These are phyloP conservation scores for Brachionus calyciflorus DNA, from an alignment of 1,140 invertebrate genomes.

Conservation along the genomic window DNA sequence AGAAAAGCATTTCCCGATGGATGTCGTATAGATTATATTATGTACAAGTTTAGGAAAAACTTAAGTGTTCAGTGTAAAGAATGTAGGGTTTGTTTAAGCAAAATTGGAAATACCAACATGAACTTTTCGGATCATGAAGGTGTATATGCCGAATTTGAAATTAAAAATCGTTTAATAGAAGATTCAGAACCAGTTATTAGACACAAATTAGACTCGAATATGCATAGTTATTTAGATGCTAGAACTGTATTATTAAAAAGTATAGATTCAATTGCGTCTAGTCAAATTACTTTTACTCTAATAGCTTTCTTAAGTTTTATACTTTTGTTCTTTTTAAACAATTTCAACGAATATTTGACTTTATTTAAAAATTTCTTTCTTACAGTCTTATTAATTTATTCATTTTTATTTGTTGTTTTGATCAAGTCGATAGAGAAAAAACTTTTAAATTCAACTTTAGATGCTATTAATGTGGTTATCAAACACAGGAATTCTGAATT, in stretches of 20 bases:
- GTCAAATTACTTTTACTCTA: conserved; percentile 8
- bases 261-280: conserved; percentile 4
- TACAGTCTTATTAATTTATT: conserved; percentile 16
- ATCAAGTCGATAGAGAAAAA: conserved; percentile 30
- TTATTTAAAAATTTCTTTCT: conserved; percentile 37
- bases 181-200: background rate
- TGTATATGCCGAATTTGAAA: conserved; percentile 9
- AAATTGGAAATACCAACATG: conserved; percentile 3
- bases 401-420: conserved; percentile 15
- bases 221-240: background rate
- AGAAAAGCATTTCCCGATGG: conserved; percentile 39
- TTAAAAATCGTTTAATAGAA: background rate
- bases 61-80: background rate
- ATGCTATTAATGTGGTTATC: conserved; percentile 6
- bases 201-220: background rate
- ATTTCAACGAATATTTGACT: conserved; percentile 10
- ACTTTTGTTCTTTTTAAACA: conserved; percentile 42
- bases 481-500: background rate
- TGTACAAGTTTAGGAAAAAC: background rate
- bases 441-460: background rate
- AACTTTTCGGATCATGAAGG: conserved; percentile 45
- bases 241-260: background rate
- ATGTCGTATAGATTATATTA: conserved; percentile 37
- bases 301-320: conserved; percentile 29
- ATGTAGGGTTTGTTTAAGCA: conserved; percentile 11